Evolutionary conservation across 2,888 invertebrate species (phyloP).

Genomic region (Dicyrtoma fusca): DNA sequence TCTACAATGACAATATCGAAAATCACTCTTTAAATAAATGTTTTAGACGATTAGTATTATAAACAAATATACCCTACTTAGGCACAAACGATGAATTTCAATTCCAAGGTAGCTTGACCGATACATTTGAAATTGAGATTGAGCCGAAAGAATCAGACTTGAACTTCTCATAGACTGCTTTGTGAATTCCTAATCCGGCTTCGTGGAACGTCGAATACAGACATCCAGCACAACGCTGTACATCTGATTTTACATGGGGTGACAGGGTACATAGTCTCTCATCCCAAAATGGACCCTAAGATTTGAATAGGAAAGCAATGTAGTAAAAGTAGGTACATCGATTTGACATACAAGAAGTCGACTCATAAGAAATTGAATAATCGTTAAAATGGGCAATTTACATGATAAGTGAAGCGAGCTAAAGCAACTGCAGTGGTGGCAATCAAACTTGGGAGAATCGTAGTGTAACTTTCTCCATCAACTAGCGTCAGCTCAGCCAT

Average conservation of each 20-base stretch:
- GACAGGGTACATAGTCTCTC: slow-evolving; percentile 61
- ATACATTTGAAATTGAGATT: slow-evolving; percentile 34
- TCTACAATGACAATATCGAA: no score
- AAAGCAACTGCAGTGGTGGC: slow-evolving; percentile 81
- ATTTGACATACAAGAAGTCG: no score
- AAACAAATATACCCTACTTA: neutral
- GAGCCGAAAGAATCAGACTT: slow-evolving; percentile 62
- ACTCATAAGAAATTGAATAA: neutral
- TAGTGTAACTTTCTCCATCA: slow-evolving; percentile 83
- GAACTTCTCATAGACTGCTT: slow-evolving; percentile 89
- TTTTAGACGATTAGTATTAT: no score
- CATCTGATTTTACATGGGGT: slow-evolving; percentile 70
- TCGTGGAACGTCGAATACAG: slow-evolving; percentile 72
- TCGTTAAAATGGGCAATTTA: slow-evolving; percentile 36
- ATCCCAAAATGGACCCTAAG: slow-evolving; percentile 48
- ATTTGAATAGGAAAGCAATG: slow-evolving; percentile 8
- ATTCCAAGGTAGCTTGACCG: slow-evolving; percentile 37
- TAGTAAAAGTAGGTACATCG: no score
- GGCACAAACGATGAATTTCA: neutral
- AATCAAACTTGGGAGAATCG: slow-evolving; percentile 78
- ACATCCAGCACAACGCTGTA: slow-evolving; percentile 70
- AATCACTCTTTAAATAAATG: no score
- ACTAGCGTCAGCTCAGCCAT: slow-evolving; percentile 68
- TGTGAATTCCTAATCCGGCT: slow-evolving; percentile 72
- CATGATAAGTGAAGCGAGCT: slow-evolving; percentile 72